Base-by-base conservation (phyloP, 1,140 invertebrate species). In the Rhopalosiphum maidis region DNA sequence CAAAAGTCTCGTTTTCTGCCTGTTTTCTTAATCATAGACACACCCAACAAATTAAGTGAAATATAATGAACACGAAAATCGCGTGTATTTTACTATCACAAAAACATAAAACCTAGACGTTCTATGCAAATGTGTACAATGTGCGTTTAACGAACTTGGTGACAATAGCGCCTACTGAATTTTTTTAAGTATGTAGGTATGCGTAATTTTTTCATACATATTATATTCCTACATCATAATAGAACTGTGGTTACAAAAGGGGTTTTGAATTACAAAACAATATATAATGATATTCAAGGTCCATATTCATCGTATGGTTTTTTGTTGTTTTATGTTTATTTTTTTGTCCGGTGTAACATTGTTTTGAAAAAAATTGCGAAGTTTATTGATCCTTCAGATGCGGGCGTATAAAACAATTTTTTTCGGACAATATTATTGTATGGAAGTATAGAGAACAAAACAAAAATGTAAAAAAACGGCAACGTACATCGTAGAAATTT, bases 271-370 rank as follows among this genome's bases (percentile, higher is more conserved):
- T 25, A 37, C 88, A 37, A 89, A 89, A 89, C 88, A 89, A 89
- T 89, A 55, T 55, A 89, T 41, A 89, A 89, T 89, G 48, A 89
- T 55, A 55, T 89, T 89, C 88, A 89, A 89, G 48, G 51, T 89
- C 35, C 51, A 37, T 54, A 54, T 77, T 77, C 51, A 23, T 55
- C 51, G n/a, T 15, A 23, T 41, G 51, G 21, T 23, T 89, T 88
- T 88, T 51, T 43, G 37, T 43, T 85, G 25, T 4, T 25, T 60
- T 60, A 7, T 82, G 11, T 82, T 82, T 37, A 22, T 35, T 43
- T 86, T 86, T 86, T 87, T 87, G 18, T 87, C 46, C 43, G 30
- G 43, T 46, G n/a, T 88, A 35, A n/a, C 30, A 88, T 88, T 88
- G 87, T 88, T 88, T 88, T 35, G 35, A 37, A 21, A 41, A 89